These are phyloP conservation scores for Achlya flavicornis DNA, from an alignment of 2,888 invertebrate genomes.

Conservation along the genomic window DNA sequence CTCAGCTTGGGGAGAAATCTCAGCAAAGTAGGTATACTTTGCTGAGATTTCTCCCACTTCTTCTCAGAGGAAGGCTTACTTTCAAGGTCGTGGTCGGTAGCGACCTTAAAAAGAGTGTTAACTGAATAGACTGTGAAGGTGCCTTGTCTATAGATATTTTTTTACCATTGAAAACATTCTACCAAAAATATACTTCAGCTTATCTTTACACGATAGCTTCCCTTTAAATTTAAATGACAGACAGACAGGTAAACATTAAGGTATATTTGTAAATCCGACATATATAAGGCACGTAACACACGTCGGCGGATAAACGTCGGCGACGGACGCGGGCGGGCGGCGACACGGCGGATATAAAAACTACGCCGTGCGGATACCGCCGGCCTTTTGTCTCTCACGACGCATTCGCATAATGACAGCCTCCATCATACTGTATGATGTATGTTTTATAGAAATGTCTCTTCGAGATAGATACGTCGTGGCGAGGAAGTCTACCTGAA, in stretches of 20 bases:
- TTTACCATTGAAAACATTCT: no score
- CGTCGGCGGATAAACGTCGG: conserved; percentile 15
- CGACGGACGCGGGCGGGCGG: neutral
- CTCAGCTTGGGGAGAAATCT: no score
- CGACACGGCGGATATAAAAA: conserved; percentile 14
- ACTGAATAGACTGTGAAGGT: no score
- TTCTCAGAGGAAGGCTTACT: no score
- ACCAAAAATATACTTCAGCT: neutral
- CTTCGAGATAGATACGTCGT: neutral
- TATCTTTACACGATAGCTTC: neutral
- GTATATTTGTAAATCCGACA: conserved; percentile 9
- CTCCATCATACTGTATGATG: neutral
- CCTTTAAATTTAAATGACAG: neutral
- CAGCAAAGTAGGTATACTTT: no score
- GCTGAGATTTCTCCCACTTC: no score
- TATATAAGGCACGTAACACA: neutral
- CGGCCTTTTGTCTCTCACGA: conserved; percentile 2
- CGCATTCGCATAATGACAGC: neutral
- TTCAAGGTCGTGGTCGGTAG: no score
- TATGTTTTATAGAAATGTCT: neutral
- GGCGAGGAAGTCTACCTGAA: neutral
- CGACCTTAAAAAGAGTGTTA: no score
- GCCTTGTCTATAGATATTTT: no score
- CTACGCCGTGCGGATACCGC: conserved; percentile 8
- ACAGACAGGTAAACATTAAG: neutral